Evolutionary conservation across 2,113 vertebrate genomes (phyloP).

Genomic region (Prunella fulvescens): DNA sequence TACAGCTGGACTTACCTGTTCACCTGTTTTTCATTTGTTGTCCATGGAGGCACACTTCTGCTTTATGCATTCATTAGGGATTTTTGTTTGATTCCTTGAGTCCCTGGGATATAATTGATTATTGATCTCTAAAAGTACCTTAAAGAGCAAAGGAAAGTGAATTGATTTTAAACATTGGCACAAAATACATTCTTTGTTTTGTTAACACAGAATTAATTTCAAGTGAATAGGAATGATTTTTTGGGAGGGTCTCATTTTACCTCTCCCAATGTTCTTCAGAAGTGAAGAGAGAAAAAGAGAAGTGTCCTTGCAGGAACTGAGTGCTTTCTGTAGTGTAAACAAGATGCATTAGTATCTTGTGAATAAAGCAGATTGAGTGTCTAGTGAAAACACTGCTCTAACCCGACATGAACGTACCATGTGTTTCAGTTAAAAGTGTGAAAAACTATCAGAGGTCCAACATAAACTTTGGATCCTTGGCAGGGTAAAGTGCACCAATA

Average conservation of each 20-base stretch:
- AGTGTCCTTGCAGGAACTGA: not conserved
- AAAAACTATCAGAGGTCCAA: not conserved
- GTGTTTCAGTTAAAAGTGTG: not conserved
- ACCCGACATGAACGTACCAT: rapidly evolving
- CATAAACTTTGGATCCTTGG: not conserved
- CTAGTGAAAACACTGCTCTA: not conserved
- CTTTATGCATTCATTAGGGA: not conserved
- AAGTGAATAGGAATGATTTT: not conserved
- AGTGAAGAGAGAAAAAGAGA: not conserved
- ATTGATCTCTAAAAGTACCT: not conserved
- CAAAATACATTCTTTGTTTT: not conserved
- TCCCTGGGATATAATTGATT: not conserved
- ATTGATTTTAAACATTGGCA: not conserved
- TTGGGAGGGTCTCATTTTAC: not conserved
- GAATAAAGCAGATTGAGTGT: not conserved
- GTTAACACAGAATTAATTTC: not conserved
- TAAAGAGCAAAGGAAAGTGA: not conserved
- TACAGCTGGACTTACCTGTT: not conserved
- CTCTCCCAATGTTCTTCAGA: not conserved
- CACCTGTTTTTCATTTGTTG: not conserved
- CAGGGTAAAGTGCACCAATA: not conserved
- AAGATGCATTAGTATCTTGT: not conserved
- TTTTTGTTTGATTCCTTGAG: not conserved
- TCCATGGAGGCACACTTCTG: not conserved
- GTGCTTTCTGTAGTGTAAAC: not conserved